Conservation (phyloP, 1,140 invertebrate genomes). For the Drosophila kohkoa region DNA sequence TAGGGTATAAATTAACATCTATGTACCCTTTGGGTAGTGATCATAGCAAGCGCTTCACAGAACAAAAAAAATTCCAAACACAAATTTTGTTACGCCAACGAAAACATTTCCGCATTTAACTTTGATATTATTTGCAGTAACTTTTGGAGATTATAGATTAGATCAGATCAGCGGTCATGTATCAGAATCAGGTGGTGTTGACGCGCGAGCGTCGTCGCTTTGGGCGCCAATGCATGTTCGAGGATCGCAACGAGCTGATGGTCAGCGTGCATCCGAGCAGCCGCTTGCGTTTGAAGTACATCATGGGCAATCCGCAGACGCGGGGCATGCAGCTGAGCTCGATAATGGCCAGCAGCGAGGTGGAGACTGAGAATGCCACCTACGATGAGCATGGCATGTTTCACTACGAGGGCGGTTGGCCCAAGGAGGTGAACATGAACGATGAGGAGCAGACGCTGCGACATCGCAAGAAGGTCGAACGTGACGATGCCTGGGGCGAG, state of each 20-base stretch:
- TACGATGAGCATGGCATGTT: conserved; percentile 89
- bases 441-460: conserved; percentile 94
- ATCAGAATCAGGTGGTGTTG: conserved; percentile 61
- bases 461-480: conserved; percentile 96
- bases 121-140: too few relatives aligned
- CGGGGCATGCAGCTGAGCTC: conserved; percentile 87
- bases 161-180: conserved; percentile 39
- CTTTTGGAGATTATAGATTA: too few relatives aligned
- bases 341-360: conserved; percentile 87
- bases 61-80: too few relatives aligned
- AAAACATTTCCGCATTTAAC: too few relatives aligned
- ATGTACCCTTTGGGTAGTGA: too few relatives aligned
- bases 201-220: conserved; percentile 89
- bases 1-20: too few relatives aligned
- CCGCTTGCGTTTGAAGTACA: conserved; percentile 87
- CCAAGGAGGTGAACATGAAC: conserved; percentile 94
- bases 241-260: conserved; percentile 90
- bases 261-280: conserved; percentile 88
- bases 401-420: conserved; percentile 98
- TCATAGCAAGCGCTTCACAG: too few relatives aligned
- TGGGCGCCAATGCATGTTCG: conserved; percentile 90
- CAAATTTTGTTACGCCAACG: too few relatives aligned
- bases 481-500: conserved; percentile 91
- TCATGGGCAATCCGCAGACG: conserved; percentile 89
- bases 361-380: conserved; percentile 86